phyloP scores from a whole-genome alignment of 2,113 vertebrate species.

The Pangasianodon gigas region DNA sequence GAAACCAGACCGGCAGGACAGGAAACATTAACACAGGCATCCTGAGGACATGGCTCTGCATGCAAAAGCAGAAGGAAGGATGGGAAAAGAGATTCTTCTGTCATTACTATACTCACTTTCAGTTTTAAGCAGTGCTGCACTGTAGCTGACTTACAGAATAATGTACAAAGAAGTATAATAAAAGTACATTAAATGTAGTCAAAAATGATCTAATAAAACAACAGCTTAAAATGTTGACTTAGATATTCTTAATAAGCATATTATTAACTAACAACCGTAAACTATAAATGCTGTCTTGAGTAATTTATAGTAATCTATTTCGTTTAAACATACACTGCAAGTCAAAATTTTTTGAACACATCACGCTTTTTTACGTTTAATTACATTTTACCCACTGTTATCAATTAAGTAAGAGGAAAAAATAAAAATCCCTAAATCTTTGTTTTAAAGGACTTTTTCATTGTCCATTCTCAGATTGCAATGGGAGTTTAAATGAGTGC shows the following conservation, averaged over 20 bases:
- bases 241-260: background rate
- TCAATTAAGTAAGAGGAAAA: no score
- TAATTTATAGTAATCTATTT: no score
- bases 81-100: background rate
- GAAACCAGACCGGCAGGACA: slow-evolving; percentile 74
- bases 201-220: background rate
- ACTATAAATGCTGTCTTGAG: background rate
- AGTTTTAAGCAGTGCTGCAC: background rate
- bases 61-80: background rate
- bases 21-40: slow-evolving; percentile 73
- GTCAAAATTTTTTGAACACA: no score
- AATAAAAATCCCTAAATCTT: no score
- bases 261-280: background rate
- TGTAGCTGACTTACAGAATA: background rate
- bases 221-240: no score
- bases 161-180: background rate
- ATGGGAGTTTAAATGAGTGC: background rate
- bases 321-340: no score
- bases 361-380: background rate
- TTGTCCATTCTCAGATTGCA: background rate
- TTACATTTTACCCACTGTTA: background rate
- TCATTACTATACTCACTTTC: no score
- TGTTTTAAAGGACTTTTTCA: background rate
- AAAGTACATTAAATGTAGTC: background rate
- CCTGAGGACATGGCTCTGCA: slow-evolving; percentile 76